These are phyloP conservation scores for Sula dactylatra DNA, from an alignment of 2,113 vertebrate species.

Conservation along the genomic window DNA sequence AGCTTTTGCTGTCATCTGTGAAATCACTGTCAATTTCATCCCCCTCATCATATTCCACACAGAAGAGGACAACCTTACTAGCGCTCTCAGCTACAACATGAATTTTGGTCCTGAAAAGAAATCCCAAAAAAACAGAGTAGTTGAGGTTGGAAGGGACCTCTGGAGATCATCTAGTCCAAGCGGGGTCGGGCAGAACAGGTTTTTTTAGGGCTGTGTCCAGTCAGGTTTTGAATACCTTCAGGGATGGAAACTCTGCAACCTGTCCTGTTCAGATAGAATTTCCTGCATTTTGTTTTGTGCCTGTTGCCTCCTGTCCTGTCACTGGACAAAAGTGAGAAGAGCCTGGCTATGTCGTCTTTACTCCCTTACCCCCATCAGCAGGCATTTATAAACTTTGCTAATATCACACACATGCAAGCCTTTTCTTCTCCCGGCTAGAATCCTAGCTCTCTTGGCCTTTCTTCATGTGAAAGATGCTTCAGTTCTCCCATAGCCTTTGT, in stretches of 20 bases:
- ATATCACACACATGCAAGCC: neutral
- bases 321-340: neutral
- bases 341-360: neutral
- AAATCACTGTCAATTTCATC: neutral
- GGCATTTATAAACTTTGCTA: neutral
- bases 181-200: neutral
- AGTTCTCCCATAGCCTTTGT: neutral
- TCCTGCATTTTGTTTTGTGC: neutral
- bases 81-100: neutral
- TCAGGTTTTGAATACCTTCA: neutral
- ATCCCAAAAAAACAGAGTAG: neutral
- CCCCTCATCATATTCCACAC: neutral
- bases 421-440: neutral
- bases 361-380: neutral
- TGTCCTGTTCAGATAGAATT: neutral
- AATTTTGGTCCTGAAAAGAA: neutral
- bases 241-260: neutral
- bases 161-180: neutral
- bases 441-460: neutral
- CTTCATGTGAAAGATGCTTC: neutral
- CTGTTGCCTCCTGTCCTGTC: neutral
- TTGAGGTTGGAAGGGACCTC: neutral
- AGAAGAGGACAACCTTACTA: neutral
- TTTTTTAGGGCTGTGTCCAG: neutral
- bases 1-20: neutral